A percentile compares a stretch with the other conserved stretches of the same genome.
These are phyloP conservation scores for Pygocentrus nattereri DNA, from an alignment of 2,797 vertebrate species.

Conservation along the genomic window DNA sequence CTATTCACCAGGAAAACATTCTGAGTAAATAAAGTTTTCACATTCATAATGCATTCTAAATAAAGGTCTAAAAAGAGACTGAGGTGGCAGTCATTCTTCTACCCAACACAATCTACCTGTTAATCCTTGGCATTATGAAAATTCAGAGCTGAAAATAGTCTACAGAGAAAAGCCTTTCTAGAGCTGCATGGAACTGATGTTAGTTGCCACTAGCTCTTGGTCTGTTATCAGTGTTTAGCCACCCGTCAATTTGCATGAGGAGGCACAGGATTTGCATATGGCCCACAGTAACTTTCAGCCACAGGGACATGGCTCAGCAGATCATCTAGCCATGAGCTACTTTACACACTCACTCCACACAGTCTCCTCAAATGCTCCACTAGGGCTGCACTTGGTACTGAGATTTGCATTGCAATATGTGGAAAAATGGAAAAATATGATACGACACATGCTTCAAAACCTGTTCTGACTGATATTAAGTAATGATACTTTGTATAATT, in stretches of 20 bases:
- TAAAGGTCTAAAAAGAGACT: not conserved
- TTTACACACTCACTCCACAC: not conserved
- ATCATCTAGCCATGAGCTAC: not conserved
- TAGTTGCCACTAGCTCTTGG: not conserved
- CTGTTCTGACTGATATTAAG: too few relatives aligned
- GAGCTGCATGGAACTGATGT: slow-evolving; percentile 4
- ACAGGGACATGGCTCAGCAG: not conserved
- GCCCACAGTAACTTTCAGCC: not conserved
- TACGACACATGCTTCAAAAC: too few relatives aligned
- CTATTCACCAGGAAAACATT: slow-evolving; percentile 20
- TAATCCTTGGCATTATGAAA: slow-evolving; percentile 12
- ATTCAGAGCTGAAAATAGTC: slow-evolving; percentile 14
- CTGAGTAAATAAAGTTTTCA: slow-evolving; percentile 13
- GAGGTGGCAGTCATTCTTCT: not conserved
- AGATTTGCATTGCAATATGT: too few relatives aligned
- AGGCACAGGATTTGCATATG: slow-evolving; percentile 28
- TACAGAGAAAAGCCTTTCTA: slow-evolving; percentile 10
- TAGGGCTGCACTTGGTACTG: not conserved
- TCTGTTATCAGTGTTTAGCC: slow-evolving; percentile 37
- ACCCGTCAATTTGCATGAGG: slow-evolving; percentile 42
- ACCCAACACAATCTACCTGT: not conserved
- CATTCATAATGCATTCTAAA: not conserved
- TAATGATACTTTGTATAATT: not conserved
- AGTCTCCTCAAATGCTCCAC: not conserved
- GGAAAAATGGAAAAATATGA: too few relatives aligned